A percentile compares a stretch with the other conserved stretches of the same genome.
Conservation (phyloP, 2,113 vertebrate genomes). For the Gambusia holbrooki region DNA sequence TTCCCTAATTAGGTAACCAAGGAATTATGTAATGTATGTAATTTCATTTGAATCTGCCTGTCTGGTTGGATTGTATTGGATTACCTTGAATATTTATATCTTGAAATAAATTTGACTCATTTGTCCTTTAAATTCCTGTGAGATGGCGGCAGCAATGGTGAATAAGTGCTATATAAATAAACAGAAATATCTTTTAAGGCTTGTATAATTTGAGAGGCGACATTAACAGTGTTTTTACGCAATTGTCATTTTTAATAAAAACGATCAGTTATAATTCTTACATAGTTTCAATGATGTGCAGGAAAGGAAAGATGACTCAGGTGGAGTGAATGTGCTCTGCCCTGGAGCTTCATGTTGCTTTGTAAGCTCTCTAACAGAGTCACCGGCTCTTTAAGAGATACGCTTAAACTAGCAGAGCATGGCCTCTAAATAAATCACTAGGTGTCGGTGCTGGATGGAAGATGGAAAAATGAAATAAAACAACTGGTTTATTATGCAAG, state of each 20-base stretch:
- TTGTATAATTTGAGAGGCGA: background rate
- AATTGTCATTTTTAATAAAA: background rate
- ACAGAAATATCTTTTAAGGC: too few relatives aligned
- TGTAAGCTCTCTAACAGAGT: slow-evolving; percentile 37
- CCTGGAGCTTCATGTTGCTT: slow-evolving; percentile 41
- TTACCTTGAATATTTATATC: too few relatives aligned
- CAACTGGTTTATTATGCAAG: slow-evolving; percentile 64
- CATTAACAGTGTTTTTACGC: background rate
- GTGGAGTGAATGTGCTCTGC: slow-evolving; percentile 24
- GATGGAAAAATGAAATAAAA: slow-evolving; percentile 67
- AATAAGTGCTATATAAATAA: too few relatives aligned
- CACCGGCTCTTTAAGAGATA: slow-evolving; percentile 45
- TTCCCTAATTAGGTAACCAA: too few relatives aligned
- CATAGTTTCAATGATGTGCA: background rate
- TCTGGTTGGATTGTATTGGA: too few relatives aligned
- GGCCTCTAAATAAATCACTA: slow-evolving; percentile 74
- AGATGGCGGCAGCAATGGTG: too few relatives aligned
- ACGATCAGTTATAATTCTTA: background rate
- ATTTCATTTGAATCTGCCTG: too few relatives aligned
- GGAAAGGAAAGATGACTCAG: slow-evolving; percentile 4
- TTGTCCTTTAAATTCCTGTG: too few relatives aligned
- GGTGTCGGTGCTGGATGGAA: slow-evolving; percentile 48
- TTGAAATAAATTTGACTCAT: too few relatives aligned
- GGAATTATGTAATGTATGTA: too few relatives aligned
- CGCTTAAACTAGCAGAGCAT: slow-evolving; percentile 52